Base-by-base conservation (phyloP, 1,140 invertebrate species). In the Diorhabda elongata region DNA sequence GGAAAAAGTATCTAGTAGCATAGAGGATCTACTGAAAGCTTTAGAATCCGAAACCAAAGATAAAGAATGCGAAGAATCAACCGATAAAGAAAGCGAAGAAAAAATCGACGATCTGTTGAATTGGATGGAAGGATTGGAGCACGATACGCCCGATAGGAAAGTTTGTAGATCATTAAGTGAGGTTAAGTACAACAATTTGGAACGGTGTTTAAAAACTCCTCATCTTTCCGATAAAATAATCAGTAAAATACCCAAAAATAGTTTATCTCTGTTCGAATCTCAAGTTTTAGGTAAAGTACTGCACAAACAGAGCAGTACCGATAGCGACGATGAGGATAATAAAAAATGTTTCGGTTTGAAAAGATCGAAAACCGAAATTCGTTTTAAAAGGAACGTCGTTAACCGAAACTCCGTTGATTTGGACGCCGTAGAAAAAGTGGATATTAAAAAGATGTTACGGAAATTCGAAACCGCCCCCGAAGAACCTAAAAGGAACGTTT, bases 41-140 rank as follows among this genome's bases (percentile, higher is more conserved):
- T 62, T 81, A 5, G 76, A 80, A 67, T 73, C 71, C 42, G 78
- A 80, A 73, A 78, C 75, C 5, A 73, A 70, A 63, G 63, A 65
- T 26, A 42, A 64, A 2, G 67, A 74, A n/a, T 63, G 62, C 42
- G 74, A 71, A 3, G 69, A 74, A 57, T n/a, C n/a, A 6, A 67
- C 70, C 3, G 73, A 69, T 41, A 64, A 71, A 26, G 71, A 75
- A 64, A 67, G 71, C 11, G 77, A 76, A 11, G 78, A 81, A 41
- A 81, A 79, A 71, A 78, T 81, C 41, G 76, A 77, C 43, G 78
- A 81, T 75, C 61, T 81, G 2, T 69, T 81, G 4, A 71, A 67
- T 52, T 81, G 78, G 78, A 80, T 81, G 71, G 77, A 81, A 26
- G 77, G 78, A 45, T 72, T 81, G 47, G 79, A 81, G 56, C 75